Conservation (phyloP, 1,140 invertebrate species). For the Drosophila sucinea region DNA sequence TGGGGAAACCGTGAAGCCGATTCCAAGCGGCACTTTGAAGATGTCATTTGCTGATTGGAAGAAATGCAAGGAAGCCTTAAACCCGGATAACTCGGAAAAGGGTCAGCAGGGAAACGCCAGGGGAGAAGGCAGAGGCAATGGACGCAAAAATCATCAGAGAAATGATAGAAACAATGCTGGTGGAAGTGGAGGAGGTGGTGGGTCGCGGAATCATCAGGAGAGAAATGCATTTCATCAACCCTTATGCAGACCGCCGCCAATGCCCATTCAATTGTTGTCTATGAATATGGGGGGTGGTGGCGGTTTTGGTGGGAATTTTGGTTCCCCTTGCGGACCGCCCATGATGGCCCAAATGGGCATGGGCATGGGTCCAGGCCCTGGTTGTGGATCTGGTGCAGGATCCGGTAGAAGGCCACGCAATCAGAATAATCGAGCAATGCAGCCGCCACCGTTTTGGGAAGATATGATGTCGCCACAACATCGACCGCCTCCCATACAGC, state of each 20-base stretch:
- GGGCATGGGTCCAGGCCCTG: conserved; percentile 17
- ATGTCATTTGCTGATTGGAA: conserved; percentile 77
- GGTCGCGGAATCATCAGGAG: conserved; percentile 24
- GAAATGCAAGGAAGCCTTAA: conserved; percentile 59
- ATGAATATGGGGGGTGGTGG: conserved; percentile 46
- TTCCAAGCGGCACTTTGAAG: conserved; percentile 30
- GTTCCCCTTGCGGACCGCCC: conserved; percentile 17
- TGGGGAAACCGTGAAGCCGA: conserved; percentile 11
- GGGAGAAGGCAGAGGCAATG: conserved; percentile 23
- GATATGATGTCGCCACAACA: conserved; percentile 69
- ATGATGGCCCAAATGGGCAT: conserved; percentile 12
- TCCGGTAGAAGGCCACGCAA: conserved; percentile 10
- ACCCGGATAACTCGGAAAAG: conserved; percentile 33
- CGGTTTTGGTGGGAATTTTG: conserved; percentile 52
- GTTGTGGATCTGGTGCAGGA: not conserved
- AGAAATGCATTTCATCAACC: conserved; percentile 32
- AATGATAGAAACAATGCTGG: conserved; percentile 20
- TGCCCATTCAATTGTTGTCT: conserved; percentile 56
- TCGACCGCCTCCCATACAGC: conserved; percentile 61
- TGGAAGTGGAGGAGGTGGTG: not conserved
- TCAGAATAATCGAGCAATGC: conserved; percentile 47
- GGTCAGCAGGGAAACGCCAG: not conserved
- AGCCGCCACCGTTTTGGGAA: conserved; percentile 71
- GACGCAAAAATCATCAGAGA: conserved; percentile 36
- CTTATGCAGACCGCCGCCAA: conserved; percentile 57